These are phyloP conservation scores for Oxygymnocypris stewartii DNA, from an alignment of 2,113 vertebrate species.

Conservation along the genomic window DNA sequence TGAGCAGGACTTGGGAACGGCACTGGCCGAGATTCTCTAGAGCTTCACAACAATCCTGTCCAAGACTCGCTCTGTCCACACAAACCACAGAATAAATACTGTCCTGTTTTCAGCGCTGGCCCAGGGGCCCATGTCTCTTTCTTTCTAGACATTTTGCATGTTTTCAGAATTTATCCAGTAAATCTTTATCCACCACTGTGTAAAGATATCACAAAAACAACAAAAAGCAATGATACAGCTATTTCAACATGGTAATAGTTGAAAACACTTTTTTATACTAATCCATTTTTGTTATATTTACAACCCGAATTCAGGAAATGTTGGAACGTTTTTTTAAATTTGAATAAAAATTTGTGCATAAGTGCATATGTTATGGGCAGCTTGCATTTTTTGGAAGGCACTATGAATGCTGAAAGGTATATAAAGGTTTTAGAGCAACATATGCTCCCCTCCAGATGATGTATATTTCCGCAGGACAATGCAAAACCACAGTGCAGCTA, in stretches of 20 bases:
- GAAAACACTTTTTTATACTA: too few relatives aligned
- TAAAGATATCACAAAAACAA: not conserved
- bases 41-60: not conserved
- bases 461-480: too few relatives aligned
- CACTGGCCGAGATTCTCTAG: slow-evolving; percentile 16
- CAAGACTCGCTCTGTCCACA: not conserved
- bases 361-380: too few relatives aligned
- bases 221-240: not conserved
- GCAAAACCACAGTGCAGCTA: too few relatives aligned
- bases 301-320: too few relatives aligned
- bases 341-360: too few relatives aligned
- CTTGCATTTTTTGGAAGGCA: too few relatives aligned
- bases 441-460: too few relatives aligned
- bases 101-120: not conserved
- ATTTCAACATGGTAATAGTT: not conserved
- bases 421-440: too few relatives aligned
- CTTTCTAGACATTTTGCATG: not conserved
- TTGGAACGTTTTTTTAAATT: too few relatives aligned
- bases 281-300: too few relatives aligned
- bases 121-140: not conserved
- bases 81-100: not conserved
- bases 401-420: too few relatives aligned
- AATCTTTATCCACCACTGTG: not conserved
- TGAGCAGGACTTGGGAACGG: slow-evolving; percentile 68
- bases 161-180: not conserved